These are phyloP conservation scores for Yponomeuta sedellus DNA, from an alignment of 2,888 invertebrate genomes.

Conservation along the genomic window DNA sequence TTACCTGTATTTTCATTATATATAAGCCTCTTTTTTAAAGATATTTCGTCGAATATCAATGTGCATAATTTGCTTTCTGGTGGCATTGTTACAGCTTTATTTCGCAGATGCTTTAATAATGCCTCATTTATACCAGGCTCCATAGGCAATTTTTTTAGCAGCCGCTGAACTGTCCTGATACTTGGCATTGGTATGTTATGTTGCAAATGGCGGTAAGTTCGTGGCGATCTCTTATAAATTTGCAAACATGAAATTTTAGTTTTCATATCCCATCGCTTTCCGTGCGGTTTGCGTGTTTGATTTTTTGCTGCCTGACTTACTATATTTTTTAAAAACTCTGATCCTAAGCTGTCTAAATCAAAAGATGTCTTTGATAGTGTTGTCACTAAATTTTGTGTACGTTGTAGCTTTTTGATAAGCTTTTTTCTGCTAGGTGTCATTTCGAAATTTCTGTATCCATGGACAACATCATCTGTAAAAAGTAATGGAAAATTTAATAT, in stretches of 20 bases:
- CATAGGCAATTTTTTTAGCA: slow-evolving; percentile 18
- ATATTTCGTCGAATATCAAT: slow-evolving; percentile 26
- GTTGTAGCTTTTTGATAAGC: too few species aligned
- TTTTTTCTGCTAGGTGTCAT: too few species aligned
- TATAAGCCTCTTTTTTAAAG: slow-evolving; percentile 20
- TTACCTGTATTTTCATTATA: slow-evolving; percentile 19
- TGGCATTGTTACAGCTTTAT: slow-evolving; percentile 12
- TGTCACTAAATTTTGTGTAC: too few species aligned
- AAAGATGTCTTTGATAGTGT: too few species aligned
- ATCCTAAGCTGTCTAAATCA: too few species aligned
- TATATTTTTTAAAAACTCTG: not conserved
- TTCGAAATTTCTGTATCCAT: too few species aligned
- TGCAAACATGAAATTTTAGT: slow-evolving; percentile 5
- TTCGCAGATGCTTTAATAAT: slow-evolving; percentile 16
- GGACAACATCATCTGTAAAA: too few species aligned
- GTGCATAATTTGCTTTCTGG: slow-evolving; percentile 20
- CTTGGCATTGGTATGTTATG: slow-evolving; percentile 18
- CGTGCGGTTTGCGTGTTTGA: not conserved
- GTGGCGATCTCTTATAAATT: slow-evolving; percentile 21
- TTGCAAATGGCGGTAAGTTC: slow-evolving; percentile 17
- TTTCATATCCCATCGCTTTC: not conserved
- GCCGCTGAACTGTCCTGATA: slow-evolving; percentile 16
- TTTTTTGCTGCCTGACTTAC: slow-evolving; percentile 6
- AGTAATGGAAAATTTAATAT: too few species aligned
- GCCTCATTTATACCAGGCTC: slow-evolving; percentile 16